A percentile compares a stretch with the other conserved stretches of the same genome.
Evolutionary conservation across 1,140 invertebrate species (phyloP).

Genomic region (Amyelois transitella): DNA sequence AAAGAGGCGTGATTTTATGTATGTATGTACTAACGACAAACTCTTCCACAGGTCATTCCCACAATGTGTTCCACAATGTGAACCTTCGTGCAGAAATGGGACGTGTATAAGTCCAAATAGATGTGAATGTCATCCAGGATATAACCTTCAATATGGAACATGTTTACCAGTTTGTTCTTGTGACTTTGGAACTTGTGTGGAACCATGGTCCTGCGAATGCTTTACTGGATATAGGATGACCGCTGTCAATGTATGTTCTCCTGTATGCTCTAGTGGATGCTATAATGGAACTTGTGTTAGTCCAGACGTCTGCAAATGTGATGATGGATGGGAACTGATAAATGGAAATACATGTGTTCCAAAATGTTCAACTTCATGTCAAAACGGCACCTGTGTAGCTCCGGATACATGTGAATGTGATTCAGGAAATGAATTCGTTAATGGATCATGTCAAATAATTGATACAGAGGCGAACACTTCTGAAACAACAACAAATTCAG

Average conservation of each 20-base stretch:
- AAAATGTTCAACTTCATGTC: constrained; percentile 72
- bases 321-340: constrained; percentile 12
- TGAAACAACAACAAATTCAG: no score
- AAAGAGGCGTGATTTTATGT: no score
- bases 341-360: constrained; percentile 45
- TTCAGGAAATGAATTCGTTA: constrained; percentile 30
- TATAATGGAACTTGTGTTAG: constrained; percentile 66
- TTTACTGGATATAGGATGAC: constrained; percentile 15
- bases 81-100: background rate
- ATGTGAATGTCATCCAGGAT: background rate
- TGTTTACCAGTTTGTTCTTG: constrained; percentile 12
- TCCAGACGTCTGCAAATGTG: constrained; percentile 68
- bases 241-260: background rate
- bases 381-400: constrained; percentile 56
- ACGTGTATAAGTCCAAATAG: background rate
- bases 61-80: background rate
- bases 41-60: no score
- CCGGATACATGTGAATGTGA: constrained; percentile 63
- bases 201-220: constrained; percentile 20
- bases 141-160: background rate
- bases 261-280: constrained; percentile 28
- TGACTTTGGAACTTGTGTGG: constrained; percentile 9
- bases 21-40: no score
- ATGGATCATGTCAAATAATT: constrained; percentile 14
- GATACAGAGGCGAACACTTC: background rate